phyloP scores from a whole-genome alignment of 2,888 invertebrate genomes.

The Phalera bucephala region DNA sequence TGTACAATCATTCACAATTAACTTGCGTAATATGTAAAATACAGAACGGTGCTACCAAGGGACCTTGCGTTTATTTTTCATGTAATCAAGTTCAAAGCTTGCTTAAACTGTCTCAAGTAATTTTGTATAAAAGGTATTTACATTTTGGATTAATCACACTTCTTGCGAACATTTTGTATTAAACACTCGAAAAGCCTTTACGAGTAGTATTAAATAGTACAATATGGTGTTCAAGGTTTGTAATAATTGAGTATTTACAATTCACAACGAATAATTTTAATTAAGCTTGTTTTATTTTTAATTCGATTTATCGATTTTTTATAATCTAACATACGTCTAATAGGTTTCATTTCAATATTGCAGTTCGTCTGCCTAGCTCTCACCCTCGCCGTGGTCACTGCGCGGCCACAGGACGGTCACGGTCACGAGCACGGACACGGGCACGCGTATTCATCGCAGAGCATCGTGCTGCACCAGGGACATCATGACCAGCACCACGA shows the following conservation, averaged over 20 bases:
- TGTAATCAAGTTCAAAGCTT: conserved; percentile 34
- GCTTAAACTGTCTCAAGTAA: conserved; percentile 33
- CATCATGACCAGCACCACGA: conserved; percentile 19
- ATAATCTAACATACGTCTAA: too few relatives aligned
- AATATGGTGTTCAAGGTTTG: conserved; percentile 17
- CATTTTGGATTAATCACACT: conserved; percentile 6
- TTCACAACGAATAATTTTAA: background rate
- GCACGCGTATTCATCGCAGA: conserved; percentile 49
- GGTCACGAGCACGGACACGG: conserved; percentile 40
- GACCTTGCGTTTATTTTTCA: conserved; percentile 7
- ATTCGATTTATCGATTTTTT: too few relatives aligned
- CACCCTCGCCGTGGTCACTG: background rate
- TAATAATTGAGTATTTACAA: background rate
- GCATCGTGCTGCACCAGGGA: conserved; percentile 43
- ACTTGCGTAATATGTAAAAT: background rate
- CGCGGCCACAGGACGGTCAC: conserved; percentile 12
- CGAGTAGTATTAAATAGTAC: background rate
- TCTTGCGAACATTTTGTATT: background rate
- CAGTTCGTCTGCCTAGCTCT: conserved; percentile 1
- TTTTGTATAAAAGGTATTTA: conserved; percentile 19
- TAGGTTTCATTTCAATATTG: background rate
- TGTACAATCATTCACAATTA: background rate
- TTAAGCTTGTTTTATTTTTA: too few relatives aligned
- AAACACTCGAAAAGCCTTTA: too few relatives aligned
- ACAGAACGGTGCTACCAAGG: background rate